These are phyloP conservation scores for Xenus cinereus DNA, from an alignment of 2,113 vertebrate genomes.

Conservation along the genomic window DNA sequence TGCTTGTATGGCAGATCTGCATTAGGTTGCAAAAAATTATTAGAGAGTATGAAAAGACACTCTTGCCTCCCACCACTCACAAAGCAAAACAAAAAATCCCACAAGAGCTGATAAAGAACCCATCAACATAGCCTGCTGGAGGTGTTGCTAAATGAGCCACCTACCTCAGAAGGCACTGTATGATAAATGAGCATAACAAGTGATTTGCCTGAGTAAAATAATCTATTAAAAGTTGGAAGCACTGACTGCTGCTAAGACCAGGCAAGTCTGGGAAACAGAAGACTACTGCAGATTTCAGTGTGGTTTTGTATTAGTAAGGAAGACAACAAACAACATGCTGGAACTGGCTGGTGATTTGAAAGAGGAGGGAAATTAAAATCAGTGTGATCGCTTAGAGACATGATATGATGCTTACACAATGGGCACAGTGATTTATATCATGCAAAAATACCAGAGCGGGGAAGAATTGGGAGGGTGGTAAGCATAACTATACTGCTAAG, in stretches of 20 bases:
- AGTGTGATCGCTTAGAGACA: not conserved
- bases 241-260: not conserved
- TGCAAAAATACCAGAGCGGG: rapidly evolving
- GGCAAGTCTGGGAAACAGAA: not conserved
- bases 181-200: not conserved
- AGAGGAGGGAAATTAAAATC: not conserved
- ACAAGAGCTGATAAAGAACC: not conserved
- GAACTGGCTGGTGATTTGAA: not conserved
- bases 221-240: not conserved
- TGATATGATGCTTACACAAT: not conserved
- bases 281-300: not conserved
- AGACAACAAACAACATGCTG: not conserved
- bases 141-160: not conserved
- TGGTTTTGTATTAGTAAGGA: not conserved
- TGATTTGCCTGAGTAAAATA: not conserved
- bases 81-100: not conserved
- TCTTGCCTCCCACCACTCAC: not conserved
- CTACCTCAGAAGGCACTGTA: not conserved
- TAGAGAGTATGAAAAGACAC: not conserved
- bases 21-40: not conserved
- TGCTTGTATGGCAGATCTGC: not conserved
- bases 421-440: not conserved
- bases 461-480: not conserved
- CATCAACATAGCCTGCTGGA: not conserved
- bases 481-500: not conserved